Percentiles rank a stretch among this genome's conserved stretches.
phyloP scores from a whole-genome alignment of 2,797 vertebrate genomes.

The Sebastes dallii region DNA sequence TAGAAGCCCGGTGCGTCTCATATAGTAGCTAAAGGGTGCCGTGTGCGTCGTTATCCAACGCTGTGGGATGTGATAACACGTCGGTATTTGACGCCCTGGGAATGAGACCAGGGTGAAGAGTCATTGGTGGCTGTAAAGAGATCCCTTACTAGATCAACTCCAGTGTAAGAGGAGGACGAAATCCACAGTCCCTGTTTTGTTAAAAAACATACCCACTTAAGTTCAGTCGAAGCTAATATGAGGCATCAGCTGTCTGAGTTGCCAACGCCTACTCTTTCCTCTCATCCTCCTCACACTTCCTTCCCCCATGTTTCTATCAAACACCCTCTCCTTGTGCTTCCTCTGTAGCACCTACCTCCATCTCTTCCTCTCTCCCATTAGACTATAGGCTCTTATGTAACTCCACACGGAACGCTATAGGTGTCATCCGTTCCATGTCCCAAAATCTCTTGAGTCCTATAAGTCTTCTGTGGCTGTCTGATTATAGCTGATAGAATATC shows the following conservation, averaged over 20 bases:
- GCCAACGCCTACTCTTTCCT: slow-evolving; percentile 34
- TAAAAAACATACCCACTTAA: not conserved
- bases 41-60: not conserved
- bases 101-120: not conserved
- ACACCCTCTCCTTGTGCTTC: slow-evolving; percentile 26
- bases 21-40: not conserved
- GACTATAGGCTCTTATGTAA: slow-evolving; percentile 46
- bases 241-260: not conserved
- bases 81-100: not conserved
- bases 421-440: slow-evolving; percentile 10
- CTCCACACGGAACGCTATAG: slow-evolving; percentile 42
- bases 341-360: slow-evolving; percentile 42
- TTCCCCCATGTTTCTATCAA: slow-evolving; percentile 48
- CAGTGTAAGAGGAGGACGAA: not conserved
- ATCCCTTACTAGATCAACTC: not conserved
- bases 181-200: not conserved
- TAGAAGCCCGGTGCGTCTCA: not conserved
- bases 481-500: slow-evolving; percentile 1
- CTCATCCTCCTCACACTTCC: slow-evolving; percentile 45
- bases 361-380: slow-evolving; percentile 46
- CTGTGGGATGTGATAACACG: not conserved
- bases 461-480: not conserved
- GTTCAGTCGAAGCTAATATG: not conserved
- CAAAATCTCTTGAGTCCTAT: slow-evolving; percentile 18
- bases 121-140: not conserved